Evolutionary conservation across 2,797 vertebrate genomes (phyloP), one percentile per base, ranked within the genome.

Genomic region (Phoxinus dragarum): DNA sequence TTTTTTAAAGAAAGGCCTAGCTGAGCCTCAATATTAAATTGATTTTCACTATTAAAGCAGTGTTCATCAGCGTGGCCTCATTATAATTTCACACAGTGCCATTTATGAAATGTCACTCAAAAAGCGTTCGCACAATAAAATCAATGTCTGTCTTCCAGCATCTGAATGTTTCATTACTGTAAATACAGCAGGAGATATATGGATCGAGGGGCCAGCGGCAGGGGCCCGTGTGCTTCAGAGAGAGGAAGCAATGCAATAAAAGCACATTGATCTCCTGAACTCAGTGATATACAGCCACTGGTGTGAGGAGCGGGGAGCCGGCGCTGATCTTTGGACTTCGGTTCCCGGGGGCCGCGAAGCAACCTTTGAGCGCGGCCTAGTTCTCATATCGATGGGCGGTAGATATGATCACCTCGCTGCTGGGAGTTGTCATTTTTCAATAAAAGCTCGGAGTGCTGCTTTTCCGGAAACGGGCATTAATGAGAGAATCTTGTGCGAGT

Each of bases 81-180:
- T 95, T 94, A 94, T 90, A 94, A 94, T 94, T 94, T 93, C 92
- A 92, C 89, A 82, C 56, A 83, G 87, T 93, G 93, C 91, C 92
- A 94, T 94, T 95, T 95, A 90, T 91, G 89, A 95, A 95, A 96
- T 94, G 94, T 90, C 95, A 94, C 90, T 95, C 93, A 93, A 94
- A 87, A 94, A 92, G 89, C 91, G 86, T 92, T 91, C 90, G 93
- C 92, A 93, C 93, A 92, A 93, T 90, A 93, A 92, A 92, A 95
- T 96, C 95, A 88, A 95, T 96, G 90, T 40, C 90, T 90, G 93
- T 92, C 90, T 90, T 92, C 92, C 93, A 90, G 88, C 76, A 89
- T 93, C 93, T 93, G 92, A 94, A 94, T 94, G 93, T 94, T 95
- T 95, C 92, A 93, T 95, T 92, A 94, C 93, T 94, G 94, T 95